Conservation (phyloP, 2,797 vertebrate genomes). For the Eurystomus glaucurus region DNA sequence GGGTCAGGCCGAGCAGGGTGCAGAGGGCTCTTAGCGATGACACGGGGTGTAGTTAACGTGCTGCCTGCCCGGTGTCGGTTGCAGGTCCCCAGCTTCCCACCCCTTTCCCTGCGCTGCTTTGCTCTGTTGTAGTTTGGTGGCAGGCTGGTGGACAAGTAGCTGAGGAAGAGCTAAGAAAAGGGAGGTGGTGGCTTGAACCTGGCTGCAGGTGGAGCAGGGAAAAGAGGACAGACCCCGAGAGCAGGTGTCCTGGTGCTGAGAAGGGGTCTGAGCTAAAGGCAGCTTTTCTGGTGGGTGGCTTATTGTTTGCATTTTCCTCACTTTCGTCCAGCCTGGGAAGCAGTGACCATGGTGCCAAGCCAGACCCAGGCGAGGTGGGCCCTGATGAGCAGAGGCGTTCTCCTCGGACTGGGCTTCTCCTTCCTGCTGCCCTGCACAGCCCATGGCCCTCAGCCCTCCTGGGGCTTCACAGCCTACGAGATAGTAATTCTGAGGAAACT, state of each 20-base stretch:
- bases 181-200: not conserved
- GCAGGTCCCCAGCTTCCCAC: not conserved
- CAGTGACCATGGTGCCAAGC: not conserved
- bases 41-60: accelerated
- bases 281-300: not conserved
- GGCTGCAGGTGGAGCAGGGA: not conserved
- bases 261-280: not conserved
- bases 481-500: not conserved
- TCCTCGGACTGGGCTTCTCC: too few species aligned
- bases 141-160: too few species aligned
- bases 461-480: not conserved
- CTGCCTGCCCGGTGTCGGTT: not conserved
- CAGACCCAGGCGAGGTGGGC: not conserved
- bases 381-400: too few species aligned
- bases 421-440: too few species aligned
- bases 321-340: not conserved
- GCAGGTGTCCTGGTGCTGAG: not conserved
- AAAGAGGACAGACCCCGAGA: not conserved
- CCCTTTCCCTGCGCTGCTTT: too few species aligned
- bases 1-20: not conserved
- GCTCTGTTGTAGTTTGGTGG: too few species aligned
- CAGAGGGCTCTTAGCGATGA: not conserved
- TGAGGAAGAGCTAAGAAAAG: not conserved
- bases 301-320: not conserved
- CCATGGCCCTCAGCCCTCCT: too few species aligned